phyloP scores from a whole-genome alignment of 2,888 invertebrate genomes.

The Auanema sp. region DNA sequence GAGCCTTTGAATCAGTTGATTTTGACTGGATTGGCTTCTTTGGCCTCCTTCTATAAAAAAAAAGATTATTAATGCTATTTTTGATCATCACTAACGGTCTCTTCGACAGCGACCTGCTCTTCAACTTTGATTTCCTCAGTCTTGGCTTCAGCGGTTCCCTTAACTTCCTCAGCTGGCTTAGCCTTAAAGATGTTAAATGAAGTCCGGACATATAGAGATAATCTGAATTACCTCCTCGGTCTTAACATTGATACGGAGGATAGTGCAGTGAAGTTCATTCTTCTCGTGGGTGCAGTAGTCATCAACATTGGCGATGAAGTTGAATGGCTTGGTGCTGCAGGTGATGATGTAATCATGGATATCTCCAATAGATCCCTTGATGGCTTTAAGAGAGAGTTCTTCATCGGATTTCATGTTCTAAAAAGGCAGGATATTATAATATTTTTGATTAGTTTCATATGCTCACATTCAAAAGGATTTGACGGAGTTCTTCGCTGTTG shows the following conservation, averaged over 20 bases:
- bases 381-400: conserved; percentile 27
- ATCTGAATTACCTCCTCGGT: conserved; percentile 18
- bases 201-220: too few species aligned
- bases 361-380: conserved; percentile 32
- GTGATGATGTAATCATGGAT: conserved; percentile 32
- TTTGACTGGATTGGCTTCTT: too few species aligned
- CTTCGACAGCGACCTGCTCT: too few species aligned
- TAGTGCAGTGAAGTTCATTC: conserved; percentile 37
- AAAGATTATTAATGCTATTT: too few species aligned
- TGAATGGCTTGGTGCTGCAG: conserved; percentile 40
- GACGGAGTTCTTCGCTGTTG: conserved; percentile 42
- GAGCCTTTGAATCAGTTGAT: too few species aligned
- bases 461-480: conserved; percentile 28
- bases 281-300: conserved; percentile 38
- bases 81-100: too few species aligned
- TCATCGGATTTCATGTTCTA: conserved; percentile 33
- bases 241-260: conserved; percentile 33
- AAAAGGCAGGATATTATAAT: background rate
- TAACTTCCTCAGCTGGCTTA: conserved; percentile 8
- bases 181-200: background rate
- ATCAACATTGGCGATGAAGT: conserved; percentile 41
- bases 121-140: too few species aligned
- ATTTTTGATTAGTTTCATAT: background rate
- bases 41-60: too few species aligned
- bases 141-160: too few species aligned